Conservation (phyloP, 2,888 invertebrate species). For the Ditylenchus weischeri region DNA sequence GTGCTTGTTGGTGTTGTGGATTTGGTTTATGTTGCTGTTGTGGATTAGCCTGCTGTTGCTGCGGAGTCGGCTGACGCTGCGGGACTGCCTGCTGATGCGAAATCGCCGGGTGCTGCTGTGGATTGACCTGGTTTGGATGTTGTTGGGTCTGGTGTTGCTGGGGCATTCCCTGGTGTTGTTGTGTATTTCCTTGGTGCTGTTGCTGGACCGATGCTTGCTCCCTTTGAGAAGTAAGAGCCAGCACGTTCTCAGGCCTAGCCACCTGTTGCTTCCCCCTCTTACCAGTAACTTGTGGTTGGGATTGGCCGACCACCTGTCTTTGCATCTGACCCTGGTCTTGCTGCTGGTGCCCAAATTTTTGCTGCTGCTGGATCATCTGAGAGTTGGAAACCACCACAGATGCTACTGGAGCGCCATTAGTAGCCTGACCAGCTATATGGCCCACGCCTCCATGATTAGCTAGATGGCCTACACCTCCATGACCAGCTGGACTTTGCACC, state of each 20-base stretch:
- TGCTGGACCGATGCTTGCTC: not conserved
- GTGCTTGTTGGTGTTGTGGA: not conserved
- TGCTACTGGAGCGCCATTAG: no score
- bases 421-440: no score
- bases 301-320: not conserved
- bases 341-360: constrained; percentile 3
- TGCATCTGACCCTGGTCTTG: not conserved
- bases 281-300: not conserved
- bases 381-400: no score
- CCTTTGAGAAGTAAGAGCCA: not conserved
- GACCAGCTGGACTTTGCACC: no score
- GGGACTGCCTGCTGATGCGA: not conserved
- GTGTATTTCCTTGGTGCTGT: not conserved
- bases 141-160: not conserved
- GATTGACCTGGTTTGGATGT: not conserved
- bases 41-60: constrained; percentile 2
- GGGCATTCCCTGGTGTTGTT: not conserved
- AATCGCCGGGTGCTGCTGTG: not conserved
- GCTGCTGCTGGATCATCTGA: constrained; percentile 15
- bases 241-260: not conserved
- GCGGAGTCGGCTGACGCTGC: not conserved
- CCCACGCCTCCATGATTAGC: not conserved
- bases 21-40: not conserved
- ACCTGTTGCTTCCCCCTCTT: constrained; percentile 8
- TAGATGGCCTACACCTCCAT: no score